Conservation (phyloP, 2,888 invertebrate genomes). For the Pardosa pseudoannulata region DNA sequence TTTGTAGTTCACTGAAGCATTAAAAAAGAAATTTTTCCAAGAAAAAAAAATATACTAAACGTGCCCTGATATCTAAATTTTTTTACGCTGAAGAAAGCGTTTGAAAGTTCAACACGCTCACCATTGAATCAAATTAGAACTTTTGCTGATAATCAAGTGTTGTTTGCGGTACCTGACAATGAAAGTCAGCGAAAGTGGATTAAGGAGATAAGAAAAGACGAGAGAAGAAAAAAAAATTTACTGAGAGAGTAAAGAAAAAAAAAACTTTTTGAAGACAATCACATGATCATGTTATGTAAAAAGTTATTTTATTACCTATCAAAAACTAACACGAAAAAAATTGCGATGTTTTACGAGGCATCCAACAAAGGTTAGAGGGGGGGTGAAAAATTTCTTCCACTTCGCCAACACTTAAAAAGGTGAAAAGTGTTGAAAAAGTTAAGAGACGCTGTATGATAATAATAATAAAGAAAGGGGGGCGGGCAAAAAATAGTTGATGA, state of each 20-base stretch:
- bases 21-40: too few relatives aligned
- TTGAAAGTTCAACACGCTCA: background rate
- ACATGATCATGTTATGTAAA: background rate
- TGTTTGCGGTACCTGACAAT: background rate
- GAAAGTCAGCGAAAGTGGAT: conserved; percentile 7
- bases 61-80: too few relatives aligned
- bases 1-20: background rate
- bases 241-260: conserved; percentile 15
- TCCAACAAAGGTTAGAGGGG: background rate
- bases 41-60: too few relatives aligned
- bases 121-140: background rate
- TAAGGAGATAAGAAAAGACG: conserved; percentile 20
- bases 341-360: conserved; percentile 6
- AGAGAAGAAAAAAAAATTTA: conserved; percentile 8
- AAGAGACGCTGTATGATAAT: conserved; percentile 47
- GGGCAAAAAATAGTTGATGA: too few relatives aligned
- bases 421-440: conserved; percentile 44
- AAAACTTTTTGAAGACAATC: background rate
- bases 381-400: conserved; percentile 23
- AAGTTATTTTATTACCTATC: conserved; percentile 24
- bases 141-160: background rate
- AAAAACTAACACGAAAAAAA: conserved; percentile 10
- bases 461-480: conserved; percentile 41
- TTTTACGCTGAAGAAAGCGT: background rate
- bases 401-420: conserved; percentile 52